A percentile compares a stretch with the other conserved stretches of the same genome.
Evolutionary conservation across 1,140 invertebrate genomes (phyloP).

Genomic region (Apolygus lucorum): DNA sequence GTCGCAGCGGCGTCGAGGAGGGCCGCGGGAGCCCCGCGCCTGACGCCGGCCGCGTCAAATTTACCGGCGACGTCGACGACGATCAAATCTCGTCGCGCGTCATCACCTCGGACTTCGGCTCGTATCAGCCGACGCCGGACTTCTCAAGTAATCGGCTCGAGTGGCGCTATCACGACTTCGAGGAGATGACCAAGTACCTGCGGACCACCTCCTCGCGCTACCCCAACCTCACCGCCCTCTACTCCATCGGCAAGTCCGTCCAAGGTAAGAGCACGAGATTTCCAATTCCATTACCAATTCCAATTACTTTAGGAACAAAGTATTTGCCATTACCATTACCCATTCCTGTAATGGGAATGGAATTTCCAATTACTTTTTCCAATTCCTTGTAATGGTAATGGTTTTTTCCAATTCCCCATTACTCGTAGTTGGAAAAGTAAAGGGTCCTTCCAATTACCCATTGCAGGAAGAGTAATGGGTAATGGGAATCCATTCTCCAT

Average conservation of each 20-base stretch:
- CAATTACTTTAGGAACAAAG: no score
- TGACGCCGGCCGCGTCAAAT: not conserved
- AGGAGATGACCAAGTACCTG: conserved; percentile 74
- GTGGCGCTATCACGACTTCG: conserved; percentile 84
- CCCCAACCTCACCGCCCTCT: conserved; percentile 76
- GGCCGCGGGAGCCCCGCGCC: no score
- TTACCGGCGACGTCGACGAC: not conserved
- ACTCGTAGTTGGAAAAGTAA: no score
- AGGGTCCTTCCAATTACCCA: no score
- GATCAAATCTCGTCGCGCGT: not conserved
- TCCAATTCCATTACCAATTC: no score
- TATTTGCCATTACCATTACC: no score
- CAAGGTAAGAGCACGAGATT: conserved; percentile 73
- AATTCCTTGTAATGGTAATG: no score
- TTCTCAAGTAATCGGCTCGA: conserved; percentile 42
- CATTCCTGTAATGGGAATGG: no score
- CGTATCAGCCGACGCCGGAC: not conserved
- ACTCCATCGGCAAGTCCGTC: conserved; percentile 87
- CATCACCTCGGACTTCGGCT: conserved; percentile 9
- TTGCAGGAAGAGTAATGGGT: no score
- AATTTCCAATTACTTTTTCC: no score
- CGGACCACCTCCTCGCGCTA: conserved; percentile 65
- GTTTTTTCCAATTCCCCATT: no score
- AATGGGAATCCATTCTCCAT: no score
- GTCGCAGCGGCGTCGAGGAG: not conserved